Conservation (phyloP, 1,140 invertebrate species). For the Cecropterus lyciades region DNA sequence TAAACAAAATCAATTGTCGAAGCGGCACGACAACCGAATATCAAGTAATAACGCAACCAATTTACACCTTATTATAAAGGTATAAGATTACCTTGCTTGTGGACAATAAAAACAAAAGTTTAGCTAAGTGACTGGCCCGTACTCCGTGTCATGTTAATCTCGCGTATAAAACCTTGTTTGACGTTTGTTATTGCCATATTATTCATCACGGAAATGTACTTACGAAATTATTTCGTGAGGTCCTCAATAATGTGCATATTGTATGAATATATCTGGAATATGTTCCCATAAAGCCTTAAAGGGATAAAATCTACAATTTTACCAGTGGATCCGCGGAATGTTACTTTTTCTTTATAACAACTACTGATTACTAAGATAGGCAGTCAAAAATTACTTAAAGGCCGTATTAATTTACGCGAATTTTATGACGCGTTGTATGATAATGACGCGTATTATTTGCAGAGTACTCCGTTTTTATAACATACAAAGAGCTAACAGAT, state of each 20-base stretch:
- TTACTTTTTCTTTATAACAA: too few species aligned
- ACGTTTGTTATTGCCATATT: constrained; percentile 14
- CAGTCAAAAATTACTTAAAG: too few species aligned
- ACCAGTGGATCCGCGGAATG: too few species aligned
- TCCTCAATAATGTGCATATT: not conserved
- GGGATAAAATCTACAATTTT: too few species aligned
- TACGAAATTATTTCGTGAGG: not conserved
- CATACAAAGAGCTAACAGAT: too few species aligned
- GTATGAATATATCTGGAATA: too few species aligned
- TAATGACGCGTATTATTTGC: too few species aligned
- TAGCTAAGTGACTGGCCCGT: not conserved
- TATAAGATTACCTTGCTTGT: not conserved
- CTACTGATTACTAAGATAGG: too few species aligned
- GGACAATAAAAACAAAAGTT: constrained; percentile 4
- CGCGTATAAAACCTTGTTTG: constrained; percentile 26
- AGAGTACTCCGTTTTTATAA: too few species aligned
- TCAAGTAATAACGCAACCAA: constrained; percentile 1
- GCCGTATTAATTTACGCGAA: too few species aligned
- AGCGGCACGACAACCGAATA: not conserved
- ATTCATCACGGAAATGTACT: constrained; percentile 13
- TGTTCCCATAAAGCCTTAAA: too few species aligned
- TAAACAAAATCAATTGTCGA: constrained; percentile 6
- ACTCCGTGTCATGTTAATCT: constrained; percentile 30
- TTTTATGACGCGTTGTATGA: too few species aligned
- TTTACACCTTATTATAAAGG: constrained; percentile 10